Percentiles rank a stretch among this genome's conserved stretches.
phyloP scores from a whole-genome alignment of 1,140 invertebrate genomes.

The Papilio helenus region DNA sequence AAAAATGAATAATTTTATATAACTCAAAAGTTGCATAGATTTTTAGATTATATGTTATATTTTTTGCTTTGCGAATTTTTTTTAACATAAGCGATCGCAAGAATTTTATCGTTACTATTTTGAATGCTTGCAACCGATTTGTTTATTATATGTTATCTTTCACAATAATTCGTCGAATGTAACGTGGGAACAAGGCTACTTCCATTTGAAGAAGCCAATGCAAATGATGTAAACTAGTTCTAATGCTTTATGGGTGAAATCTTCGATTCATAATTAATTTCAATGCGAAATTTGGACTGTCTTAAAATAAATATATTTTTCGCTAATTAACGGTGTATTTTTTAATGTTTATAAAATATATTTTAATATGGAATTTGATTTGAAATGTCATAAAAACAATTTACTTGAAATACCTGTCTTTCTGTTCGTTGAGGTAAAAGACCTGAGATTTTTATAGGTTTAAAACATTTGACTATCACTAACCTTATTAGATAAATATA shows the following conservation, averaged over 20 bases:
- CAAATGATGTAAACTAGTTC: constrained; percentile 55
- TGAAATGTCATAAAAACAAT: background rate
- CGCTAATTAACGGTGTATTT: constrained; percentile 24
- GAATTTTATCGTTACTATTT: background rate
- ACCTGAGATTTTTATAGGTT: background rate
- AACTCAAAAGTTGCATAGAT: background rate
- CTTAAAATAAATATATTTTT: constrained; percentile 13
- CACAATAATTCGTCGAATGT: constrained; percentile 35
- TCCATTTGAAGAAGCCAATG: constrained; percentile 48
- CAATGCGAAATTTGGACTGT: constrained; percentile 44
- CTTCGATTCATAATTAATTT: constrained; percentile 50
- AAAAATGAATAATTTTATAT: background rate
- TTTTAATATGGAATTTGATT: constrained; percentile 1
- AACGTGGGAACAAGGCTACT: constrained; percentile 54
- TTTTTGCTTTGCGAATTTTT: background rate
- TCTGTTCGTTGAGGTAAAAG: background rate
- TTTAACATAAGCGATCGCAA: background rate
- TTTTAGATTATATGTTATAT: background rate
- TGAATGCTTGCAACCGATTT: background rate
- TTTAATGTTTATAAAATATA: background rate
- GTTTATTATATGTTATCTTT: constrained; percentile 16
- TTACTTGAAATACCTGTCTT: background rate
- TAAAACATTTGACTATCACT: background rate
- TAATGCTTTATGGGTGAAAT: constrained; percentile 51
- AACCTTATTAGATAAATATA: background rate